Conservation (phyloP, 2,888 invertebrate genomes). For the Brachycybe producta region DNA sequence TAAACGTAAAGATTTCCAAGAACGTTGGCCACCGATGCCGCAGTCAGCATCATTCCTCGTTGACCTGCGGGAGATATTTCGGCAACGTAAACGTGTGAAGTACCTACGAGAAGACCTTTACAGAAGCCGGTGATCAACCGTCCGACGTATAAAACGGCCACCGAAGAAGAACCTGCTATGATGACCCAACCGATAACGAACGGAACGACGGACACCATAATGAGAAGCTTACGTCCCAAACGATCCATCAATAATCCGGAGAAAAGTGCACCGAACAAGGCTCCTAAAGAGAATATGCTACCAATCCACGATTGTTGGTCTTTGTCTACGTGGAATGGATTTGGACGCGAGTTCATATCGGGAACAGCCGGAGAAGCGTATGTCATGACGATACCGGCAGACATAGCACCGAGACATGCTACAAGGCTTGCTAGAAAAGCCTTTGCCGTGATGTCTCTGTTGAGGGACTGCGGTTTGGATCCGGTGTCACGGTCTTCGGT, state of each 20-base stretch:
- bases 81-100: slow-evolving; percentile 81
- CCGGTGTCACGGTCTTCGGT: not conserved
- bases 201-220: slow-evolving; percentile 22
- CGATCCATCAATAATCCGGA: not conserved
- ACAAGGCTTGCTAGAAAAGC: slow-evolving; percentile 1
- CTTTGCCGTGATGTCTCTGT: slow-evolving; percentile 5
- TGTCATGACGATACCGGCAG: not conserved
- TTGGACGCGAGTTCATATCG: not conserved
- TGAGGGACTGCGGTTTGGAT: not conserved
- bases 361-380: slow-evolving; percentile 7
- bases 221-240: slow-evolving; percentile 1
- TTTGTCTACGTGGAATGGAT: not conserved
- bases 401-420: slow-evolving; percentile 2
- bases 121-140: slow-evolving; percentile 72
- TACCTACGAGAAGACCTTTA: slow-evolving; percentile 72
- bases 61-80: slow-evolving; percentile 87
- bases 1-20: slow-evolving; percentile 41
- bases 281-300: not conserved
- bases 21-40: not conserved
- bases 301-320: slow-evolving; percentile 7
- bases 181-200: slow-evolving; percentile 54
- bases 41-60: slow-evolving; percentile 72
- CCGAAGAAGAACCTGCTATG: slow-evolving; percentile 60
- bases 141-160: slow-evolving; percentile 61
- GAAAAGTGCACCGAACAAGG: not conserved